Evolutionary conservation across 2,797 vertebrate genomes (phyloP), one percentile per base, ranked within the genome.

Genomic region (Craterocephalus amniculus): DNA sequence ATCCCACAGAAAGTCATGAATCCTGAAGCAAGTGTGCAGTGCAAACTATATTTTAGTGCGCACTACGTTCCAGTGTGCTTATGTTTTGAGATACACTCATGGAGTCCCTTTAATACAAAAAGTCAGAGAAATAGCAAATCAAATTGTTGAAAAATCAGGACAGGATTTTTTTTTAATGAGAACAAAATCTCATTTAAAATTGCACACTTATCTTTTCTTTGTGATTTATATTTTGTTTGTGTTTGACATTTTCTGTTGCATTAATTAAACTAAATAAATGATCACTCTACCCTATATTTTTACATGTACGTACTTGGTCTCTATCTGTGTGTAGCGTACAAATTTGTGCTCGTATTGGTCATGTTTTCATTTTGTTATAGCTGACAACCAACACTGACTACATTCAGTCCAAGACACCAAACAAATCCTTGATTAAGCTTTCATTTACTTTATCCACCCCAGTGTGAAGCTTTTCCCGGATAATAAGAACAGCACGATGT

Each of bases 1-100:
- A 83, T 69, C 67, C 72, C 75, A 38, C 62, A 70, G 85, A 92
- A 87, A 83, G 81, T 87, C 84, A 83, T 67, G 70, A 85, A 85
- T 87, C 72, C 62, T 72, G 76, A n/a, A n/a, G n/a, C n/a, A n/a
- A n/a, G n/a, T n/a, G n/a, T n/a, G n/a, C n/a, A n/a, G n/a, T n/a
- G n/a, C n/a, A n/a, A n/a, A n/a, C n/a, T n/a, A n/a, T n/a, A n/a
- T n/a, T n/a, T n/a, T n/a, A n/a, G n/a, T n/a, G n/a, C n/a, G n/a
- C n/a, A n/a, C n/a, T n/a, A n/a, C n/a, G n/a, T n/a, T n/a, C n/a
- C n/a, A n/a, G n/a, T n/a, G n/a, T n/a, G n/a, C n/a, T n/a, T n/a
- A n/a, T n/a, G n/a, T n/a, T n/a, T n/a, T n/a, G n/a, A n/a, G n/a
- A n/a, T n/a, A n/a, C n/a, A n/a, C n/a, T n/a, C n/a, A n/a, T n/a